Evolutionary conservation across 2,113 vertebrate genomes (phyloP).

Genomic region (Vicugna pacos): DNA sequence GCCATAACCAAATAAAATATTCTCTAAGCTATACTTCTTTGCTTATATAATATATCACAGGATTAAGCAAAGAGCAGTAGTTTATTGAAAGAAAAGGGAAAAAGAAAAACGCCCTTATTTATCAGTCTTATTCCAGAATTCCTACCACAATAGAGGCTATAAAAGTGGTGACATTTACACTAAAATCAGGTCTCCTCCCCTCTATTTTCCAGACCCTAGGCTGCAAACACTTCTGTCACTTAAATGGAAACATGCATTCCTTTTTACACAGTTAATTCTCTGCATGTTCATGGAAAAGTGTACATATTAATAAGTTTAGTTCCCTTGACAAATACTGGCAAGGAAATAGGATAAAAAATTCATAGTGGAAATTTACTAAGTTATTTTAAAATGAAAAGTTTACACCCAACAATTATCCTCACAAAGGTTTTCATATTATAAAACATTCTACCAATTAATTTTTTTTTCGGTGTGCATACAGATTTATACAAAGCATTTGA

Average conservation of each 20-base stretch:
- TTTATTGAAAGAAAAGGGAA: background rate
- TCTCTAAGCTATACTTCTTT: background rate
- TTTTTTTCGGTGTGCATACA: background rate
- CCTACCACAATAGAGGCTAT: background rate
- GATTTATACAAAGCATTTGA: background rate
- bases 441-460: background rate
- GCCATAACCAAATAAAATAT: slow-evolving; percentile 41
- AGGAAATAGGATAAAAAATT: slow-evolving; percentile 31
- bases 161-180: slow-evolving; percentile 36
- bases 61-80: background rate
- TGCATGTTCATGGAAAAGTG: slow-evolving; percentile 12
- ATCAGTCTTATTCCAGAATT: background rate
- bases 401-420: slow-evolving; percentile 19
- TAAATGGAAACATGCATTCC: slow-evolving; percentile 33
- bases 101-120: background rate
- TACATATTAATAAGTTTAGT: slow-evolving; percentile 44
- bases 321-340: slow-evolving; percentile 17
- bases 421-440: background rate
- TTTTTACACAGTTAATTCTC: slow-evolving; percentile 45
- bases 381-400: slow-evolving; percentile 29
- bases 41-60: background rate
- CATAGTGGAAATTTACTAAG: slow-evolving; percentile 2
- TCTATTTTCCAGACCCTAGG: background rate
- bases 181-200: background rate
- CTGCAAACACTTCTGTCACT: slow-evolving; percentile 44